Base-by-base conservation (phyloP, 2,797 vertebrate genomes). In the Rhynchotus rufescens region DNA sequence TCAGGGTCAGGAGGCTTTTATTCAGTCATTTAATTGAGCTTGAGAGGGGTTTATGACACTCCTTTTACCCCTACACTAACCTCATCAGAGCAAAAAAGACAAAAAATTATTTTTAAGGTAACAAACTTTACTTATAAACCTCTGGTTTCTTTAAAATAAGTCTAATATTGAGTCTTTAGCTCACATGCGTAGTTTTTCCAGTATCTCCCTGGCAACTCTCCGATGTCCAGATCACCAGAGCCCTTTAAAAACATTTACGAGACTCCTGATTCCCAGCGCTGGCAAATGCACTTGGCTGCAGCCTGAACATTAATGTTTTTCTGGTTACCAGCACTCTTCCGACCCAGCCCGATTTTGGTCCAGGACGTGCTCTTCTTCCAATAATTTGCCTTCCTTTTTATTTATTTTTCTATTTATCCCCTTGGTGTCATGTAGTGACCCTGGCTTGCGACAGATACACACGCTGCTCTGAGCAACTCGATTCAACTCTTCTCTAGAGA, bases 401-500 rank as follows among this genome's bases (percentile, higher is more conserved):
- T 28, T 19, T 21, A 54, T 71, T 47, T n/a, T n/a, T n/a, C n/a
- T 21, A 51, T 51, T 77, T 28, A 71, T 22, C 32, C 12, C 60
- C 1, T 1, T 76, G 40, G 64, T 12, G 10, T n/a, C 45, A n/a
- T 11, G 51, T 2, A 51, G 12, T 10, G 64, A 32, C 12, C 25
- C 49, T 32, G 47, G 56, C 64, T 51, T 36, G 22, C 3, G 0
- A 26, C 40, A 34, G 0, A 26, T 36, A 34, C 45, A 65, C 25
- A 28, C 0, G 0, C 26, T 5, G 44, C 15, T 86, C 52, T 15
- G 56, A 68, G 3, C 32, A 26, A 7, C 1, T 30, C 54, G 40
- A 12, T 40, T 47, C 62, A 40, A 2, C 66, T 3, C n/a, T 45
- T 25, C 12, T 40, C 42, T 44, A 44, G 42, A 44, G 42, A 44